Conservation (phyloP, 2,888 invertebrate genomes). For the Drosophila picticornis region DNA sequence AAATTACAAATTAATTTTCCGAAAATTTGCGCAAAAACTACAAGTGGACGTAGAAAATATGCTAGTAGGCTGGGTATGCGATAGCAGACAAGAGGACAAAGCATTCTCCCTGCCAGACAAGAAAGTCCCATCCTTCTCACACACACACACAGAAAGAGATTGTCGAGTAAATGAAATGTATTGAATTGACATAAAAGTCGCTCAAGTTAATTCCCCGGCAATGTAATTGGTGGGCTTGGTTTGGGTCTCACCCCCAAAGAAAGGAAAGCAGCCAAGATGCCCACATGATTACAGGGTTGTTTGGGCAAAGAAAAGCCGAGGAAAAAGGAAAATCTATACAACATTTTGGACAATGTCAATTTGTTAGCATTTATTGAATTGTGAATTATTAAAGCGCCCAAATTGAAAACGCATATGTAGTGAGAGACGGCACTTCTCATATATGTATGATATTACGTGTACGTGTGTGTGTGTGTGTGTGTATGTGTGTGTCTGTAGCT, state of each 20-base stretch:
- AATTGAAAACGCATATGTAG: constrained; percentile 75
- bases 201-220: constrained; percentile 77
- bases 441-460: constrained; percentile 15
- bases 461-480: constrained; percentile 16
- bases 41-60: constrained; percentile 51
- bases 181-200: constrained; percentile 82
- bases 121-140: not conserved
- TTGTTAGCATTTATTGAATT: constrained; percentile 83
- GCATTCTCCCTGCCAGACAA: not conserved
- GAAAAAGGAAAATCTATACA: constrained; percentile 60
- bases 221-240: constrained; percentile 72
- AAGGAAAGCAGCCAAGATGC: constrained; percentile 21
- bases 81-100: constrained; percentile 20
- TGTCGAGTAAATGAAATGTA: constrained; percentile 77
- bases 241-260: not conserved
- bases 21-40: constrained; percentile 77
- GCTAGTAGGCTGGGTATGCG: constrained; percentile 16
- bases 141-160: constrained; percentile 10
- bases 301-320: constrained; percentile 31
- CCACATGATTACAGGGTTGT: constrained; percentile 66
- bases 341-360: constrained; percentile 79
- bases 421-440: constrained; percentile 5
- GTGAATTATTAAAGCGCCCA: constrained; percentile 82
- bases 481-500: constrained; percentile 37
- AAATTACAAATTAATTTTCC: constrained; percentile 81